Evolutionary conservation across 2,888 invertebrate species (phyloP).

Genomic region (Plagiodera versicolora): DNA sequence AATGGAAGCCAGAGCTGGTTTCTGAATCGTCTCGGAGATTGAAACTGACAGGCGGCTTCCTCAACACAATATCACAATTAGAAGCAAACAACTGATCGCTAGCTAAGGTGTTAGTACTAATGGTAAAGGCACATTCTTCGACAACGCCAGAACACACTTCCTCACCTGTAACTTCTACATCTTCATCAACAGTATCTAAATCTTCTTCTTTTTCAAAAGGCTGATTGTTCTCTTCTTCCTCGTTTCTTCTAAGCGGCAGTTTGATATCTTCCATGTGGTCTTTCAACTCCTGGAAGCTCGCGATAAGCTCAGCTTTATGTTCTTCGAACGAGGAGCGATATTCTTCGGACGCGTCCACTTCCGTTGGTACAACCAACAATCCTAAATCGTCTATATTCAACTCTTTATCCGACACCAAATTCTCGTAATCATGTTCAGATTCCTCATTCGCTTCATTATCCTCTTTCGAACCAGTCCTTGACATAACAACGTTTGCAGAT

Average conservation of each 20-base stretch:
- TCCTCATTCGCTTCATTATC: constrained; percentile 26
- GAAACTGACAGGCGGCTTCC: constrained; percentile 21
- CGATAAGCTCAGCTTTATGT: constrained; percentile 47
- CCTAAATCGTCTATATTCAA: constrained; percentile 32
- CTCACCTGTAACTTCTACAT: constrained; percentile 48
- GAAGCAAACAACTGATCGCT: constrained; percentile 29
- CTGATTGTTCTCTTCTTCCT: not conserved
- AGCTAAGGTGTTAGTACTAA: constrained; percentile 32
- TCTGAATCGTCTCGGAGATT: constrained; percentile 24
- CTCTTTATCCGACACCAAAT: constrained; percentile 45
- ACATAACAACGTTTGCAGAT: constrained; percentile 49
- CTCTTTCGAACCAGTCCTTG: constrained; percentile 37
- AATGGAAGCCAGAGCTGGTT: constrained; percentile 34
- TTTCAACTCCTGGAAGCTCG: constrained; percentile 50
- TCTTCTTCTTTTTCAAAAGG: constrained; percentile 12
- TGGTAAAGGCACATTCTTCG: constrained; percentile 38
- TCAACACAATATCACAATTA: constrained; percentile 43
- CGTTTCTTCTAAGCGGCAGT: constrained; percentile 15
- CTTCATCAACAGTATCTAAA: constrained; percentile 3
- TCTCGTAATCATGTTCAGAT: constrained; percentile 51
- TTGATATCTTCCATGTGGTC: constrained; percentile 36
- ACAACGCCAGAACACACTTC: constrained; percentile 40
- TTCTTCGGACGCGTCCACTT: constrained; percentile 28
- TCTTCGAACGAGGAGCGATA: constrained; percentile 46
- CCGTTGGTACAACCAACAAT: constrained; percentile 16